These are phyloP conservation scores for Hiodon alosoides DNA, from an alignment of 2,113 vertebrate genomes.

Conservation along the genomic window DNA sequence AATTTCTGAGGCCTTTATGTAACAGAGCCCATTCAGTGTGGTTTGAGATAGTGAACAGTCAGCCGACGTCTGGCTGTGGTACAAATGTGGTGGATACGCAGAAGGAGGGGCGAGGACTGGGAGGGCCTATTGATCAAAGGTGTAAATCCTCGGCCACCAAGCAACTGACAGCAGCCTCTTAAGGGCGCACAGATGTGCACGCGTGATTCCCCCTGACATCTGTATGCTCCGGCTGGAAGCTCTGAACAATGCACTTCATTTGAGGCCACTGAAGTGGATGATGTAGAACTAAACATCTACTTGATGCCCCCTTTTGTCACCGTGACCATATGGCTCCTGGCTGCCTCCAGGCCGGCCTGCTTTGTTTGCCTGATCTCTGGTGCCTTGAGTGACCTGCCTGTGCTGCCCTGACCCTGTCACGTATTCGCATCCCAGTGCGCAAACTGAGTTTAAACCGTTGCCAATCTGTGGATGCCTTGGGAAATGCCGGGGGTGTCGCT, in stretches of 20 bases:
- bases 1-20: too few species aligned
- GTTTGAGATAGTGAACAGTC: too few species aligned
- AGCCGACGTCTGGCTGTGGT: too few species aligned
- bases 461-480: too few species aligned
- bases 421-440: conserved; percentile 37
- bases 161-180: background rate
- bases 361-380: conserved; percentile 39
- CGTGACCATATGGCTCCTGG: conserved; percentile 53
- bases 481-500: background rate
- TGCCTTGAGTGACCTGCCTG: conserved; percentile 35
- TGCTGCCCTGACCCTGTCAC: conserved; percentile 27
- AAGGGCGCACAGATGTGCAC: background rate
- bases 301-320: conserved; percentile 32
- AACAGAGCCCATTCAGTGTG: too few species aligned
- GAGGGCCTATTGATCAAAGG: background rate
- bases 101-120: too few species aligned
- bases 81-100: too few species aligned
- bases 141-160: background rate
- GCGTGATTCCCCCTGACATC: background rate
- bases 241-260: conserved; percentile 40
- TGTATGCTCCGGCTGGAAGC: background rate
- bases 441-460: too few species aligned
- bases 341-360: conserved; percentile 44
- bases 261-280: conserved; percentile 49
- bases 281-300: background rate